A percentile compares a stretch with the other conserved stretches of the same genome.
Conservation (phyloP, 1,140 invertebrate genomes). For the Daktulosphaira vitifoliae region DNA sequence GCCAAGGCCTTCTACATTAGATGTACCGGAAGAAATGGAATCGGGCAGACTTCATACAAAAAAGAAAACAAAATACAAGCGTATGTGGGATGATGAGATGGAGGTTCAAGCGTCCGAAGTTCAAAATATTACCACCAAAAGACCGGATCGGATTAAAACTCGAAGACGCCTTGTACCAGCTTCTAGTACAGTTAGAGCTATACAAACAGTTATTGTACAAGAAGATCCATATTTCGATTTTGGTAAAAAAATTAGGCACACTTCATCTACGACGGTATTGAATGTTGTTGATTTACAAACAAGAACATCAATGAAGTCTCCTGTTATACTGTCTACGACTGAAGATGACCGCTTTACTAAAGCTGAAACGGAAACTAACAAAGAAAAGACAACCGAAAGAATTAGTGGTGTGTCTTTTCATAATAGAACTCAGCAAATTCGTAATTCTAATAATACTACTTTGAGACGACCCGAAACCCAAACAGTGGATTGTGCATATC, state of each 20-base stretch:
- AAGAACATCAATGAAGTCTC: background rate
- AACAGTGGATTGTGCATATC: background rate
- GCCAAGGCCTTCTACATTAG: background rate
- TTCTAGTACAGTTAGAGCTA: background rate
- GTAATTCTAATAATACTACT: background rate
- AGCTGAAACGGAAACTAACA: no score
- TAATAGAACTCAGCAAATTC: background rate
- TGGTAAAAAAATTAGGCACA: conserved; percentile 11
- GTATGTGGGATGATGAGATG: conserved; percentile 9
- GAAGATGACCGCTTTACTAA: background rate
- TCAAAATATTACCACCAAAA: background rate
- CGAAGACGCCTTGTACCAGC: conserved; percentile 7
- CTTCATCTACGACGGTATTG: background rate
- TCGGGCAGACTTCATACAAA: background rate
- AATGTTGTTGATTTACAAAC: background rate
- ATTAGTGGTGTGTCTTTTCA: background rate
- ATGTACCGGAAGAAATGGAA: background rate
- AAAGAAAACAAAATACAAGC: conserved; percentile 21
- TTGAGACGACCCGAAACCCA: background rate
- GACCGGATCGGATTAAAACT: conserved; percentile 14
- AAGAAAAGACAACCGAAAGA: no score
- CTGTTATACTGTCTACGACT: background rate
- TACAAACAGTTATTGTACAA: background rate
- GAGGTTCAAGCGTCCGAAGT: conserved; percentile 8
- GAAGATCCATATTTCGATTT: conserved; percentile 16